Percentiles rank a stretch among this genome's conserved stretches.
These are phyloP conservation scores for Cheilosia vernalis DNA, from an alignment of 2,888 invertebrate genomes.

Conservation along the genomic window DNA sequence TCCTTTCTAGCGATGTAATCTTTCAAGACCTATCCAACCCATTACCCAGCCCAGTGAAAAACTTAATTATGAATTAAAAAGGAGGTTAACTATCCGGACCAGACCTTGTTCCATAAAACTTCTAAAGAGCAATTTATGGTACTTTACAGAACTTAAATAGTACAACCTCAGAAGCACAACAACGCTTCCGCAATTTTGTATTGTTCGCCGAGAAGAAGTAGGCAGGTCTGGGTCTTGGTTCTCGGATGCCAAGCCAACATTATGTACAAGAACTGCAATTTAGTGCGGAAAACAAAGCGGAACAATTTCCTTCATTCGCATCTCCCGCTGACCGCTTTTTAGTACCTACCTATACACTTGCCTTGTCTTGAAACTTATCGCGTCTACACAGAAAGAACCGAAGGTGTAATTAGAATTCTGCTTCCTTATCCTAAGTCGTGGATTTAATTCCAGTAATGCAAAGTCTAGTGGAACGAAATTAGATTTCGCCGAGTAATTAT, in stretches of 20 bases:
- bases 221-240: not conserved
- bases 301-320: slow-evolving; percentile 31
- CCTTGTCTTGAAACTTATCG: slow-evolving; percentile 32
- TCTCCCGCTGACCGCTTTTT: slow-evolving; percentile 45
- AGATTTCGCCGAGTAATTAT: slow-evolving; percentile 73
- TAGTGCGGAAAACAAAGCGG: slow-evolving; percentile 57
- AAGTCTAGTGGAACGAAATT: slow-evolving; percentile 72
- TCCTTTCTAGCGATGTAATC: not conserved
- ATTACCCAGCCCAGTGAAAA: slow-evolving; percentile 26
- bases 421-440: slow-evolving; percentile 70
- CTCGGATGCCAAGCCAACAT: slow-evolving; percentile 11
- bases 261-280: slow-evolving; percentile 60
- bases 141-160: slow-evolving; percentile 37
- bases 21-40: slow-evolving; percentile 8
- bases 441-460: slow-evolving; percentile 68
- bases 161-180: slow-evolving; percentile 42
- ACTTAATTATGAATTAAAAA: slow-evolving; percentile 34
- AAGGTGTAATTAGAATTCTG: slow-evolving; percentile 69
- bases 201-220: slow-evolving; percentile 27
- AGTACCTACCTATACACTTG: slow-evolving; percentile 34
- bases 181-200: slow-evolving; percentile 55
- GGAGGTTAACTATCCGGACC: slow-evolving; percentile 36
- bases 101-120: slow-evolving; percentile 68
- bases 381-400: slow-evolving; percentile 35
- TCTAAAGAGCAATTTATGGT: slow-evolving; percentile 62